Evolutionary conservation across 2,888 invertebrate genomes (phyloP).

Genomic region (Venusia cambrica): DNA sequence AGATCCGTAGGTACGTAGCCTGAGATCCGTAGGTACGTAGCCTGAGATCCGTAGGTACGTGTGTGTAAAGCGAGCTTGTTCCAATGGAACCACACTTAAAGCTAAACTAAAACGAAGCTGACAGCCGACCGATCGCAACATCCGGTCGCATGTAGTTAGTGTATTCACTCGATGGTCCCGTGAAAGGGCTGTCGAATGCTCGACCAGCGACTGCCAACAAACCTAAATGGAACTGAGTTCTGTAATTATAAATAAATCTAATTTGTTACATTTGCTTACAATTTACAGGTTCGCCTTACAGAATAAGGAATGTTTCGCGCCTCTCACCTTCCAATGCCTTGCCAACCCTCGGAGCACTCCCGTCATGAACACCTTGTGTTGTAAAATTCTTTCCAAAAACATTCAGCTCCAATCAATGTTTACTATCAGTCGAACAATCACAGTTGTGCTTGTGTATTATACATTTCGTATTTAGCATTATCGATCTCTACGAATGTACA

Average conservation of each 20-base stretch:
- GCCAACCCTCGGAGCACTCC: slow-evolving; percentile 54
- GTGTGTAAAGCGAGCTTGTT: slow-evolving; percentile 27
- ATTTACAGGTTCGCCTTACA: slow-evolving; percentile 55
- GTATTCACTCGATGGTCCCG: not conserved
- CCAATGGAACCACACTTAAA: slow-evolving; percentile 43
- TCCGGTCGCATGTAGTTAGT: not conserved
- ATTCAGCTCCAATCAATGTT: slow-evolving; percentile 19
- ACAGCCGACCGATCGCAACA: slow-evolving; percentile 28
- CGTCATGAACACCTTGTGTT: slow-evolving; percentile 63
- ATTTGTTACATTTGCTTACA: slow-evolving; percentile 55
- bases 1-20: slow-evolving; percentile 40
- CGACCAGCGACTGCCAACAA: slow-evolving; percentile 16
- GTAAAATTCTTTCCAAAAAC: slow-evolving; percentile 43
- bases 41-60: slow-evolving; percentile 43
- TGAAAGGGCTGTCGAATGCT: slow-evolving; percentile 4
- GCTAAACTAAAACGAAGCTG: slow-evolving; percentile 34
- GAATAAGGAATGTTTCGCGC: slow-evolving; percentile 55
- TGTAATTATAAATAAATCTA: slow-evolving; percentile 47
- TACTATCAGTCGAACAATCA: slow-evolving; percentile 31
- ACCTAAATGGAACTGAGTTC: slow-evolving; percentile 45
- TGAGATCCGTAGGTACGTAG: slow-evolving; percentile 43
- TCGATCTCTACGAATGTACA: slow-evolving; percentile 15
- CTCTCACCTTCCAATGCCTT: slow-evolving; percentile 28
- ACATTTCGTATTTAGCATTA: slow-evolving; percentile 13
- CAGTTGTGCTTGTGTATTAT: slow-evolving; percentile 24